Evolutionary conservation across 1,140 invertebrate genomes (phyloP).

Genomic region (Pogonognathellus flavescens): DNA sequence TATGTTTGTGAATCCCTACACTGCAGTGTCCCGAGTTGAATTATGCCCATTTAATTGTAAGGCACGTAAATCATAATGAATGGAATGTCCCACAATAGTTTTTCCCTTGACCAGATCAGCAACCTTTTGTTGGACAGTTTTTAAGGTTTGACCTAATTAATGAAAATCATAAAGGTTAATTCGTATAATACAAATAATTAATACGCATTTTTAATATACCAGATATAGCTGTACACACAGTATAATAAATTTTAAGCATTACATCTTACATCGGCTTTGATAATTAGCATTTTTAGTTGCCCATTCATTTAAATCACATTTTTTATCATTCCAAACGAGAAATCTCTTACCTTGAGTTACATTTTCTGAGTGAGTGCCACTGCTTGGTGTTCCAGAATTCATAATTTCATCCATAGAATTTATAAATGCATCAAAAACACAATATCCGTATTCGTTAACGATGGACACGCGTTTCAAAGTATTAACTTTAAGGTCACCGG

Average conservation of each 20-base stretch:
- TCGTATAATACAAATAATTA: too few species aligned
- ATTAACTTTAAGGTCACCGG: too few species aligned
- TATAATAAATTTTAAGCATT: too few species aligned
- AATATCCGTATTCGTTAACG: constrained; percentile 88
- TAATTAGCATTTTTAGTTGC: too few species aligned
- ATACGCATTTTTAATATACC: too few species aligned
- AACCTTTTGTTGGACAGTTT: constrained; percentile 85
- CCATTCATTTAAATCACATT: too few species aligned
- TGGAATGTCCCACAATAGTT: constrained; percentile 88
- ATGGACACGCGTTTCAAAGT: constrained; percentile 87
- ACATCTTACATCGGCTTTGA: too few species aligned
- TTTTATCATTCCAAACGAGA: too few species aligned
- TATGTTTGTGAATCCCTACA: constrained; percentile 66
- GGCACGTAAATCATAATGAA: constrained; percentile 89
- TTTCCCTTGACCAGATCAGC: constrained; percentile 80
- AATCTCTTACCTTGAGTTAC: constrained; percentile 73
- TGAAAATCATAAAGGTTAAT: too few species aligned
- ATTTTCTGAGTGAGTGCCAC: constrained; percentile 85
- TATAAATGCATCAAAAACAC: constrained; percentile 92
- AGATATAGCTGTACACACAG: too few species aligned
- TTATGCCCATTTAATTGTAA: constrained; percentile 86
- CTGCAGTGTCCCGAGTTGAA: constrained; percentile 84
- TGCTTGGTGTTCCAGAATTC: constrained; percentile 89
- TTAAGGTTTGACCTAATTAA: constrained; percentile 74
- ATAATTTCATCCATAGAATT: constrained; percentile 82